Evolutionary conservation across 2,113 vertebrate species (phyloP).

Genomic region (Numida meleagris): DNA sequence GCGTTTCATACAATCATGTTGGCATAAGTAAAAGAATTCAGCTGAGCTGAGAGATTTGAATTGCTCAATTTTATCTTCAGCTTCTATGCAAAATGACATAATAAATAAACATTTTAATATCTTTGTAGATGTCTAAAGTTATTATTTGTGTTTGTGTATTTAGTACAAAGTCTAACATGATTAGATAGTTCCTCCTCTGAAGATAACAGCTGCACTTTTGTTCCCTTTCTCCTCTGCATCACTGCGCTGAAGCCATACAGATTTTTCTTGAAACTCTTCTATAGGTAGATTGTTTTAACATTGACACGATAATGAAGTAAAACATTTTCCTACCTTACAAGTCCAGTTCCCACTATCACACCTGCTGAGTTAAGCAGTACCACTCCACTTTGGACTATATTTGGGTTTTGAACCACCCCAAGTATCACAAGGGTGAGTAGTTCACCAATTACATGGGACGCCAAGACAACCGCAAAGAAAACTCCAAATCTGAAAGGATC

Average conservation of each 20-base stretch:
- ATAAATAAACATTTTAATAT: neutral
- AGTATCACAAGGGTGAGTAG: conserved; percentile 88
- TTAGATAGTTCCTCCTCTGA: neutral
- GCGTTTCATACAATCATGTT: neutral
- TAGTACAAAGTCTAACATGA: neutral
- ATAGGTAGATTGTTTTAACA: neutral
- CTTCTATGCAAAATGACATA: neutral
- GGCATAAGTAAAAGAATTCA: neutral
- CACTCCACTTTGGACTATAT: conserved; percentile 88
- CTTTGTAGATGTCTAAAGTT: neutral
- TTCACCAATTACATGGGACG: conserved; percentile 89
- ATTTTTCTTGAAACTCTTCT: neutral
- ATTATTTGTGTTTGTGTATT: neutral
- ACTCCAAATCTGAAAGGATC: conserved; percentile 86
- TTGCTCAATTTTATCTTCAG: neutral
- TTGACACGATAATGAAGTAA: neutral
- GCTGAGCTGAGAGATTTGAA: neutral
- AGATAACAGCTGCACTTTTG: neutral
- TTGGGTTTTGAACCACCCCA: conserved; percentile 90
- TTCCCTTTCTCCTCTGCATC: neutral
- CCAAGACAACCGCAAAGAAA: conserved; percentile 87
- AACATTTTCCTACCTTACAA: conserved; percentile 84
- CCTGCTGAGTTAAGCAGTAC: conserved; percentile 90
- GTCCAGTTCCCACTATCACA: conserved; percentile 87
- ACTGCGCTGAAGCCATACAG: neutral